These are phyloP conservation scores for Psittacula echo DNA, from an alignment of 2,797 vertebrate species.

Conservation along the genomic window DNA sequence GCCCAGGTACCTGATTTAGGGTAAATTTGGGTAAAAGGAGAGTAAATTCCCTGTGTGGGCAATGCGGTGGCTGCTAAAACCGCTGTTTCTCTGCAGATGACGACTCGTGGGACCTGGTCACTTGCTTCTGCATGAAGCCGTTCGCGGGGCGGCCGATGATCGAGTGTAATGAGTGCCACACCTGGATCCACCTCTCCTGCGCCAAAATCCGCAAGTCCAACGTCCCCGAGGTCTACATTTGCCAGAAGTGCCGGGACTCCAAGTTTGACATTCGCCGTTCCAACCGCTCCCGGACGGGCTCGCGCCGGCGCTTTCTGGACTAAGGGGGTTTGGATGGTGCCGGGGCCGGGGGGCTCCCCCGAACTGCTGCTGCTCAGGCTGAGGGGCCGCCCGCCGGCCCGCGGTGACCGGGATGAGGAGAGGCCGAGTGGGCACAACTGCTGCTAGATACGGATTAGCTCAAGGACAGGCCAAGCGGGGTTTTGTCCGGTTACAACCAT, in stretches of 20 bases:
- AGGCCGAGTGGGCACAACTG: slow-evolving; percentile 38
- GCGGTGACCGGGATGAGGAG: neutral
- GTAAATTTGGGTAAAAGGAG: neutral
- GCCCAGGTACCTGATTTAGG: neutral
- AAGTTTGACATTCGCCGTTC: slow-evolving; percentile 93
- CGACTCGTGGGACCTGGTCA: slow-evolving; percentile 97
- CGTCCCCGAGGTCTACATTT: slow-evolving; percentile 94
- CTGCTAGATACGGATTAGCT: neutral
- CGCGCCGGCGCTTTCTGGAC: slow-evolving; percentile 90
- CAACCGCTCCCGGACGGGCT: slow-evolving; percentile 90
- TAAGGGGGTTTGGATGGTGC: slow-evolving; percentile 38
- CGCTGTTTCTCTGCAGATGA: slow-evolving; percentile 81
- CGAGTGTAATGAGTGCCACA: slow-evolving; percentile 94
- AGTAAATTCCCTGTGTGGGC: neutral
- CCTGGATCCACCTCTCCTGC: slow-evolving; percentile 97
- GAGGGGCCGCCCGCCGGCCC: slow-evolving; percentile 29
- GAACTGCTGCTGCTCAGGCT: slow-evolving; percentile 72
- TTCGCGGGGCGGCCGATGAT: slow-evolving; percentile 97
- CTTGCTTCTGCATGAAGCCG: slow-evolving; percentile 98
- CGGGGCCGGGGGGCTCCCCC: slow-evolving; percentile 13
- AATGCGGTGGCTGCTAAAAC: accelerated
- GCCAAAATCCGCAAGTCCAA: slow-evolving; percentile 98
- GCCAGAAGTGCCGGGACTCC: slow-evolving; percentile 94
- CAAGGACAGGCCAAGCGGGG: neutral
- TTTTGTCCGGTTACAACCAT: neutral